Percentiles rank a stretch among this genome's conserved stretches.
These are phyloP conservation scores for Sclerodermus sp. DNA, from an alignment of 2,888 invertebrate genomes.

Conservation along the genomic window DNA sequence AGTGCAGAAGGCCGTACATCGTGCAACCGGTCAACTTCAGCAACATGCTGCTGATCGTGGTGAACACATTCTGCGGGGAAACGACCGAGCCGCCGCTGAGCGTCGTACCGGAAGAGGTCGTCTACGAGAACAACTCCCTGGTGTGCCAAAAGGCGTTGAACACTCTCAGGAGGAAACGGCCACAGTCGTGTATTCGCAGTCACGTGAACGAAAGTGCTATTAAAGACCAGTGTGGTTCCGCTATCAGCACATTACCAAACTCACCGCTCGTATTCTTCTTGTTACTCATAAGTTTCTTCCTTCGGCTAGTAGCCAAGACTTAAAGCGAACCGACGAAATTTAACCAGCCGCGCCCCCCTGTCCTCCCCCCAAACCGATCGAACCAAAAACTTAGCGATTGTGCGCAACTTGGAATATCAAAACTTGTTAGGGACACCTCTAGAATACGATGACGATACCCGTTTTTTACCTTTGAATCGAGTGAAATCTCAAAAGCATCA, in stretches of 20 bases:
- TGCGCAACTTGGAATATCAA: too few species aligned
- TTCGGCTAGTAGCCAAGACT: slow-evolving; percentile 2
- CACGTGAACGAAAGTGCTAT: slow-evolving; percentile 71
- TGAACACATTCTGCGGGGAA: slow-evolving; percentile 67
- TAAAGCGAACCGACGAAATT: too few species aligned
- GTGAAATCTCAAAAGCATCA: too few species aligned
- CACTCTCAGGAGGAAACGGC: slow-evolving; percentile 69
- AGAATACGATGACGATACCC: too few species aligned
- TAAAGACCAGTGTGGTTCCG: slow-evolving; percentile 50
- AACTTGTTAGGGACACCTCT: too few species aligned
- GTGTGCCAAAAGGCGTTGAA: slow-evolving; percentile 66
- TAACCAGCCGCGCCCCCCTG: too few species aligned
- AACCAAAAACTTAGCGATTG: too few species aligned
- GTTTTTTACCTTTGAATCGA: too few species aligned
- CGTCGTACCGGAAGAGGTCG: slow-evolving; percentile 57
- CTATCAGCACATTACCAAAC: slow-evolving; percentile 28
- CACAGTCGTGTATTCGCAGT: slow-evolving; percentile 74
- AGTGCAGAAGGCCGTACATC: slow-evolving; percentile 66
- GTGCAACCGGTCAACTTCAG: slow-evolving; percentile 75
- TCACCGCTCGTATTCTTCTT: slow-evolving; percentile 24
- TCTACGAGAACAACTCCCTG: slow-evolving; percentile 62
- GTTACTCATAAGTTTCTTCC: slow-evolving; percentile 8
- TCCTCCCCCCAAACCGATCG: too few species aligned
- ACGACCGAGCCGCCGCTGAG: slow-evolving; percentile 58
- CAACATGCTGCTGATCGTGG: slow-evolving; percentile 77